Base-by-base conservation (phyloP, 1,140 invertebrate species). In the Drosophila pachea region DNA sequence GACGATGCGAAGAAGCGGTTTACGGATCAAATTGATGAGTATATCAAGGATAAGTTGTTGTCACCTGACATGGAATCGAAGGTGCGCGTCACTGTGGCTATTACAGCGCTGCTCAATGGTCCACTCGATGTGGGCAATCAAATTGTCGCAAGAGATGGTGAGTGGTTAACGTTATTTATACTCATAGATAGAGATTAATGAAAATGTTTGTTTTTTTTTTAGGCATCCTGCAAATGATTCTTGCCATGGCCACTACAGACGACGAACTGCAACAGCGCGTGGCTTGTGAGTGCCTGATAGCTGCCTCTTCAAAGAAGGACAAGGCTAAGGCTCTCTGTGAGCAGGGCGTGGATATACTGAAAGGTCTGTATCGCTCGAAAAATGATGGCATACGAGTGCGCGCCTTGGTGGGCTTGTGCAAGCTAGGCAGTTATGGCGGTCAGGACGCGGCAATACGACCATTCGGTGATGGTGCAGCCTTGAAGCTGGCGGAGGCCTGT, bases 221-320 rank as follows among this genome's bases (percentile, higher is more conserved):
- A 88, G 87, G 98, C 16, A 95, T 99, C 68, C 92, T 99, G 55
- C 95, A 99, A 89, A 98, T 99, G 94, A 98, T 99, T 89, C 90
- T 99, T 11, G 95, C 97, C 5, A 98, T 99, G 97, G 98, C 98
- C 8, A 94, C 94, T 50, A 96, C 95, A 40, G 94, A 95, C 56
- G 94, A 96, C 78, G 56, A 91, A 12, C 88, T 98, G 0, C 96
- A 99, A 87, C 97, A 98, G 91, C 95, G 94, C 90, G 95, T 99
- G 36, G 95, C 98, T 6, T 97, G 97, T 84, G 98, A 99, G 90
- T 98, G 98, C 71, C 94, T 99, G 5, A 96, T 99, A 72, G 97
- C 97, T 16, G 97, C 98, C 9, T 95, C 98, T 3, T 97, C 97
- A 0, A 99, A 99, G 87, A 98, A 99, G 89, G 98, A 99, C 84